Evolutionary conservation across 2,888 invertebrate genomes (phyloP), one percentile per base, ranked within the genome.

Genomic region (Thymelicus acteon): DNA sequence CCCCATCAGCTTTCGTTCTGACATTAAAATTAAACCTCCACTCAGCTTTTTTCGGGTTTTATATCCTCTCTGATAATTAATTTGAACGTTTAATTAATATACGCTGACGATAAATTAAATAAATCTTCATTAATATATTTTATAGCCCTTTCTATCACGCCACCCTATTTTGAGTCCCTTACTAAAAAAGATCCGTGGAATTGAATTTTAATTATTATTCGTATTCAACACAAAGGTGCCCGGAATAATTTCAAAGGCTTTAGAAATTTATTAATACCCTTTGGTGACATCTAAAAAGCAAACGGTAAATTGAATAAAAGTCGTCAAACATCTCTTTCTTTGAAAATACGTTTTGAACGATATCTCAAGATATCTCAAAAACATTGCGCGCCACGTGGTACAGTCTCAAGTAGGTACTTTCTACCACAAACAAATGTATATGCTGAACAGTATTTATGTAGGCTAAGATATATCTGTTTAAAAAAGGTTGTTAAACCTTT

Each of bases 1-100:
- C 48, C 31, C 48, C 62, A 62, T 62, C 62, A 48, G 37, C 62
- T 48, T 8, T 37, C 6, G 47, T 44, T 19, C 47, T 47, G 62
- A 48, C 48, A 44, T 31, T 24, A 48, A 31, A 6, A 31, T 44
- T 60, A 13, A 19, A 61, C 31, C 48, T 48, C 31, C 31, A 48
- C n/a, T 48, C 48, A 62, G 31, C 48, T 24, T 54, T 54, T 49
- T 15, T 19, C 15, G 52, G 19, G 0, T 52, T 52, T 19, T 52
- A 2, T 52, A 52, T 52, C 52, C 52, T 52, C 49, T 49, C 12
- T 12, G 44, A 10, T 44, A 44, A 44, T 12, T 44, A 44, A 44
- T 12, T 44, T 44, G 4, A 44, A 4, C 8, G 12, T 44, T 44
- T 44, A 44, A 44, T 44, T 44, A 44, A 44, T 44, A 44, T 12